phyloP scores from a whole-genome alignment of 2,797 vertebrate species.

The Melanotaenia maccullochi region DNA sequence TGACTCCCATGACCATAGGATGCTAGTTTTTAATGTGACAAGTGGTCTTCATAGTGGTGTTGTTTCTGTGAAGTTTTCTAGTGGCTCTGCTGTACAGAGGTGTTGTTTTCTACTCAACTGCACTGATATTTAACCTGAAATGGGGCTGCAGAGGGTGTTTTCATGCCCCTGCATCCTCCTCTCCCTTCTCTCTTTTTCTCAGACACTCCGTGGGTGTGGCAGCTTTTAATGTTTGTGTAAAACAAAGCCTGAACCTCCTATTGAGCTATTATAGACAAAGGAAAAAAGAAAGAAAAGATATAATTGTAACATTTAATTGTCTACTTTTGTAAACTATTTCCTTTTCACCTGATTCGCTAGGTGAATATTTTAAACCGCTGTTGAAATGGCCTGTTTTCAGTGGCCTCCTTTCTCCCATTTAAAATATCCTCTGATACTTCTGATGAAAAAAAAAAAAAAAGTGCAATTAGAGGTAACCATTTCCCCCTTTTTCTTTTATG shows the following conservation, averaged over 20 bases:
- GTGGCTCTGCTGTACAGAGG: constrained; percentile 75
- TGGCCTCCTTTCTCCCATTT: constrained; percentile 44
- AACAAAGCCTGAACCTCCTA: constrained; percentile 52
- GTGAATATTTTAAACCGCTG: constrained; percentile 61
- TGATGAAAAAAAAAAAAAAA: constrained; percentile 8
- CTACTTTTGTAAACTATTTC: constrained; percentile 76
- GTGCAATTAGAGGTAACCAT: constrained; percentile 3
- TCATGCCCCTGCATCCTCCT: constrained; percentile 2
- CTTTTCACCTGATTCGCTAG: constrained; percentile 47
- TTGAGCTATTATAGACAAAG: constrained; percentile 27
- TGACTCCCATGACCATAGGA: constrained; percentile 49
- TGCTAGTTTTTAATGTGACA: constrained; percentile 76
- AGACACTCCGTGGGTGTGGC: constrained; percentile 64
- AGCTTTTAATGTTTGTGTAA: constrained; percentile 76
- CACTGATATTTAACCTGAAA: constrained; percentile 60
- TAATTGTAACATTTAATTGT: constrained; percentile 55
- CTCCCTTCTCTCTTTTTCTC: constrained; percentile 47
- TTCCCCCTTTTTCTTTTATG: background rate
- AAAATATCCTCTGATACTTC: constrained; percentile 23
- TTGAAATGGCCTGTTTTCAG: constrained; percentile 61
- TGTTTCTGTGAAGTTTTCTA: constrained; percentile 76
- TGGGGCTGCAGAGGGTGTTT: constrained; percentile 40
- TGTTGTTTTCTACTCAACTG: constrained; percentile 75
- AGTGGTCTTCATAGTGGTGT: constrained; percentile 76
- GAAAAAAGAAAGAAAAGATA: constrained; percentile 5